Evolutionary conservation across 2,113 vertebrate species (phyloP).

Genomic region (Tilapia sparmanii): DNA sequence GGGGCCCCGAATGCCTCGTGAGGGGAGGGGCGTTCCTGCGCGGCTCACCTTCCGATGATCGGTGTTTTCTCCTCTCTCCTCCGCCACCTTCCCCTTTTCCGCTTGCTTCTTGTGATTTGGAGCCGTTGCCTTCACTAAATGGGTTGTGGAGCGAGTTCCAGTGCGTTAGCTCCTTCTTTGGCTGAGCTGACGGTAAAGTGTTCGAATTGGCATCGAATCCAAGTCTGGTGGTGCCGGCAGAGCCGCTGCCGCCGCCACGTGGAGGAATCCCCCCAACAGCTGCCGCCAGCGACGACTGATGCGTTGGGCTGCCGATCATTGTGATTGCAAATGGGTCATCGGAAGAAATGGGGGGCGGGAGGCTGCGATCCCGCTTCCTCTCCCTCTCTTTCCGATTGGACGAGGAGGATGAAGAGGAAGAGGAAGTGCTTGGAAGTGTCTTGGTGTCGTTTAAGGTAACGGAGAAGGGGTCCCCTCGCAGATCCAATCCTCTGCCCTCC

Average conservation of each 20-base stretch:
- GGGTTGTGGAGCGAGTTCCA: constrained; percentile 76
- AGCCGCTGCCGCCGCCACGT: neutral
- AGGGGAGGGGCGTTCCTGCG: constrained; percentile 68
- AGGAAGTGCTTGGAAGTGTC: constrained; percentile 43
- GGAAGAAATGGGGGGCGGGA: constrained; percentile 54
- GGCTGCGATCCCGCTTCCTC: constrained; percentile 60
- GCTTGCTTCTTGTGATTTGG: constrained; percentile 37
- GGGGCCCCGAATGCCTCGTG: constrained; percentile 70
- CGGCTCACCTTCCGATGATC: constrained; percentile 54
- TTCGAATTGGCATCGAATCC: neutral
- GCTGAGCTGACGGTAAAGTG: constrained; percentile 32
- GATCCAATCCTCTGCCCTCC: constrained; percentile 37
- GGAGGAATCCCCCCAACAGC: constrained; percentile 10
- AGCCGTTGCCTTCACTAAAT: constrained; percentile 50
- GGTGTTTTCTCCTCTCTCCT: constrained; percentile 54
- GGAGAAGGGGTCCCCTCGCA: constrained; percentile 56
- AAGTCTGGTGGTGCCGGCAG: neutral
- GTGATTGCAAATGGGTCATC: constrained; percentile 76
- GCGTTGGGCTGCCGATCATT: constrained; percentile 76
- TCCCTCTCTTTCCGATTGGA: constrained; percentile 59
- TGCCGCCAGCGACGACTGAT: constrained; percentile 62
- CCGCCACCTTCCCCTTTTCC: constrained; percentile 20
- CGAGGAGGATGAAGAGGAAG: constrained; percentile 46
- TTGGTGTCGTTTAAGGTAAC: constrained; percentile 35
- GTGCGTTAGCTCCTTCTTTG: constrained; percentile 62